Evolutionary conservation across 2,113 vertebrate species (phyloP).

Genomic region (Mustela nigripes): DNA sequence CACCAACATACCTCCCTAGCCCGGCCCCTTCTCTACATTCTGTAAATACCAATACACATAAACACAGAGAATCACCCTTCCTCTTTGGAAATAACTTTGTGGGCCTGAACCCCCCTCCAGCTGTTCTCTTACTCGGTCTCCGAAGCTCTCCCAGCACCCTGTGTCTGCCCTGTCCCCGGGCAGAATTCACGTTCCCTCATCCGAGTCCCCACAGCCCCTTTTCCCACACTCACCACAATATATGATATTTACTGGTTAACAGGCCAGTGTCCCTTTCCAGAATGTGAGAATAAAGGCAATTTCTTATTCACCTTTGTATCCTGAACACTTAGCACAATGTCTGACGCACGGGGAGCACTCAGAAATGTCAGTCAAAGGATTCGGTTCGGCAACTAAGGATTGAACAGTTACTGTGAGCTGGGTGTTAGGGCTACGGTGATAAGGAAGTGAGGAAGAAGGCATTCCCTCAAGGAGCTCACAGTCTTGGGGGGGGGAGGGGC

Average conservation of each 20-base stretch:
- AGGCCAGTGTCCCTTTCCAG: not conserved
- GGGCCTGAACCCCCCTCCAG: not conserved
- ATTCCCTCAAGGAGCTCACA: not conserved
- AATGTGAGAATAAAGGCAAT: not conserved
- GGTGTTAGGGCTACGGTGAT: not conserved
- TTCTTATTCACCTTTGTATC: not conserved
- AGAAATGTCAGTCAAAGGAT: not conserved
- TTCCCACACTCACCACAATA: not conserved
- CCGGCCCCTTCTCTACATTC: not conserved
- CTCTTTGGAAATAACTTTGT: not conserved
- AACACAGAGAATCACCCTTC: not conserved
- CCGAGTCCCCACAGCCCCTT: not conserved
- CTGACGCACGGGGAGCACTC: not conserved
- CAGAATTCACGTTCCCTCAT: not conserved
- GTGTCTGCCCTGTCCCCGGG: too few species aligned
- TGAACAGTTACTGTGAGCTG: not conserved
- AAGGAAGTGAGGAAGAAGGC: not conserved
- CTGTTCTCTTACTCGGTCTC: not conserved
- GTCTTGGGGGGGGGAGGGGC: not conserved
- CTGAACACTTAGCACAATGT: not conserved
- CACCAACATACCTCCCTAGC: not conserved
- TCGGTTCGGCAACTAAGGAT: not conserved
- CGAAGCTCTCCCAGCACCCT: not conserved
- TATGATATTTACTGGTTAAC: not conserved
- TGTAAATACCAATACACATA: not conserved